phyloP scores from a whole-genome alignment of 1,140 invertebrate species.

The Drosophila equinoxialis region DNA sequence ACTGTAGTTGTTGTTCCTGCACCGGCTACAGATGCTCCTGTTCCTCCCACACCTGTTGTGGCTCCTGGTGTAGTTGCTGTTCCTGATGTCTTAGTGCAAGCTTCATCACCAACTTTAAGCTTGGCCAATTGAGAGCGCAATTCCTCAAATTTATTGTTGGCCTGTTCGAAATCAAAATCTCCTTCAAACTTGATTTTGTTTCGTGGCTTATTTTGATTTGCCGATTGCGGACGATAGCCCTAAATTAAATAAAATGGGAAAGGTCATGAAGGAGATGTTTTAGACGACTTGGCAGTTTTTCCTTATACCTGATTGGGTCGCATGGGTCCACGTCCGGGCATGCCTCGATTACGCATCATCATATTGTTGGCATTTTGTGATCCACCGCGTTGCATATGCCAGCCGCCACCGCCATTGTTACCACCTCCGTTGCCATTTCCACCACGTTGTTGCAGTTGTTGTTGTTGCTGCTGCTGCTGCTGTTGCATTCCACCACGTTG shows the following conservation, averaged over 20 bases:
- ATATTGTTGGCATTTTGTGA: constrained; percentile 71
- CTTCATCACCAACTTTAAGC: constrained; percentile 89
- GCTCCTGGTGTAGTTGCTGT: constrained; percentile 34
- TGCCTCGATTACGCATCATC: constrained; percentile 75
- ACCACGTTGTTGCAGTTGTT: constrained; percentile 13
- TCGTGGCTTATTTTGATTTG: constrained; percentile 71
- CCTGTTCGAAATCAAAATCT: constrained; percentile 93
- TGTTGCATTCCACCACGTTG: constrained; percentile 50
- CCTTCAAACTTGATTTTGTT: constrained; percentile 75
- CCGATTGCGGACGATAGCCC: constrained; percentile 73
- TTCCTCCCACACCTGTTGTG: constrained; percentile 8
- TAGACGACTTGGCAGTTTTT: neutral
- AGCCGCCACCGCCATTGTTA: constrained; percentile 55
- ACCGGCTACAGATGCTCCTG: no score
- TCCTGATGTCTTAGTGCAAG: constrained; percentile 81
- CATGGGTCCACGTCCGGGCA: constrained; percentile 70
- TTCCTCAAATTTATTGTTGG: constrained; percentile 98
- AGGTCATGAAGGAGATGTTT: no score
- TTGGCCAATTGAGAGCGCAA: constrained; percentile 93
- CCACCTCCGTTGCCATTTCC: constrained; percentile 39
- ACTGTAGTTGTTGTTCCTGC: constrained; percentile 54
- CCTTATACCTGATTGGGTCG: constrained; percentile 71
- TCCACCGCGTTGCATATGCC: constrained; percentile 78
- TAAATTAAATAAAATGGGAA: constrained; percentile 13
- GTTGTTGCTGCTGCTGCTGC: constrained; percentile 47